These are phyloP conservation scores for Coluber constrictor DNA, from an alignment of 2,797 vertebrate species.

Conservation along the genomic window DNA sequence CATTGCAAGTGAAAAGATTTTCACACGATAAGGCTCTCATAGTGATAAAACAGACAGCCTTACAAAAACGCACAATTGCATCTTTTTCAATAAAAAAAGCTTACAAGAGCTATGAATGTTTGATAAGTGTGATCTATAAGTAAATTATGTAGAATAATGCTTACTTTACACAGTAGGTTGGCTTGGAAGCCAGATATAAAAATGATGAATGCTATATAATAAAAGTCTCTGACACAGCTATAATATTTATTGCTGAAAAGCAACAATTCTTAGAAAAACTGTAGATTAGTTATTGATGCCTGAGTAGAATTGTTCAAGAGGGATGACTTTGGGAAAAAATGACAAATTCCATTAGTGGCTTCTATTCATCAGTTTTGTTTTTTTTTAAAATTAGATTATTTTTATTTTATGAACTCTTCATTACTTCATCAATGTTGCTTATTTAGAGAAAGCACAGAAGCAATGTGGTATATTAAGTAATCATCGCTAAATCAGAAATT, in stretches of 20 bases:
- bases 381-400: background rate
- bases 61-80: background rate
- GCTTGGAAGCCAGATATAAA: background rate
- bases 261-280: background rate
- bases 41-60: background rate
- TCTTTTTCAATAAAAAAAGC: background rate
- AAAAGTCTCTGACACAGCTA: background rate
- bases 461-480: background rate
- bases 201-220: background rate
- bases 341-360: background rate
- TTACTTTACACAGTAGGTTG: background rate
- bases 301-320: background rate
- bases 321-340: background rate
- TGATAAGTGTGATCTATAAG: constrained; percentile 1
- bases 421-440: background rate
- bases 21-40: background rate
- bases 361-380: background rate
- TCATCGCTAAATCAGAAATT: background rate
- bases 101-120: background rate
- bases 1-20: background rate
- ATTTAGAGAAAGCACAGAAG: background rate
- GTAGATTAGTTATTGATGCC: background rate
- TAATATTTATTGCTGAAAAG: background rate
- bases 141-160: background rate
- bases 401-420: background rate